A percentile compares a stretch with the other conserved stretches of the same genome.
Evolutionary conservation across 1,140 invertebrate genomes (phyloP).

Genomic region (Apis cerana): DNA sequence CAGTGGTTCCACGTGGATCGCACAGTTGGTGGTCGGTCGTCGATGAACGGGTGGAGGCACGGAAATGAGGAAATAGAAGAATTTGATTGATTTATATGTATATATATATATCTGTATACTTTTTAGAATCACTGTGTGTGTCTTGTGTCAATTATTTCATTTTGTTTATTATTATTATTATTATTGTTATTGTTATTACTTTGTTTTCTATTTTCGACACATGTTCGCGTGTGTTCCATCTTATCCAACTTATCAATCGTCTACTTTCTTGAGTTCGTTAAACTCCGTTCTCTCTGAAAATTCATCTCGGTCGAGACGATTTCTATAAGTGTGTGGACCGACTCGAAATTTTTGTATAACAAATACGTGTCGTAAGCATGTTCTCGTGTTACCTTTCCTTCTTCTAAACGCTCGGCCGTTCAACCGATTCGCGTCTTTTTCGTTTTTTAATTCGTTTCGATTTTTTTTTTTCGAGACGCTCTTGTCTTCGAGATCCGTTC

Average conservation of each 20-base stretch:
- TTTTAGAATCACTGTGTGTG: conserved; percentile 55
- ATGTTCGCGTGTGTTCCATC: neutral
- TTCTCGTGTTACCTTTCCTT: conserved; percentile 41
- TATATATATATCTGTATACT: conserved; percentile 22
- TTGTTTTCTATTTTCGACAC: conserved; percentile 34
- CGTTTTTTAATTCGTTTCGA: neutral
- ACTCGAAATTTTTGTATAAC: neutral
- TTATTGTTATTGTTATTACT: conserved; percentile 17
- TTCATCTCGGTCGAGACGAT: neutral
- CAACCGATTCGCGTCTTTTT: neutral
- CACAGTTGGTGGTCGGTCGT: conserved; percentile 50
- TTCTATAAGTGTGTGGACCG: neutral
- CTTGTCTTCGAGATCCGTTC: neutral
- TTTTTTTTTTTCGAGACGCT: neutral
- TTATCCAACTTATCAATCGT: conserved; percentile 15
- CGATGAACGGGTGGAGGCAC: conserved; percentile 68
- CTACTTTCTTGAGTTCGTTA: conserved; percentile 1
- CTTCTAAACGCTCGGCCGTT: conserved; percentile 8
- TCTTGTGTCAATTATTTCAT: conserved; percentile 45
- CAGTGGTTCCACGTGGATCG: conserved; percentile 38
- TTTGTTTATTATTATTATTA: conserved; percentile 41
- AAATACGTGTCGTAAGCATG: neutral
- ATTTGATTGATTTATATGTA: conserved; percentile 75
- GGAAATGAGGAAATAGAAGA: conserved; percentile 81
- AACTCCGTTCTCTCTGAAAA: neutral